Base-by-base conservation (phyloP, 2,113 vertebrate genomes). In the Sander vitreus region DNA sequence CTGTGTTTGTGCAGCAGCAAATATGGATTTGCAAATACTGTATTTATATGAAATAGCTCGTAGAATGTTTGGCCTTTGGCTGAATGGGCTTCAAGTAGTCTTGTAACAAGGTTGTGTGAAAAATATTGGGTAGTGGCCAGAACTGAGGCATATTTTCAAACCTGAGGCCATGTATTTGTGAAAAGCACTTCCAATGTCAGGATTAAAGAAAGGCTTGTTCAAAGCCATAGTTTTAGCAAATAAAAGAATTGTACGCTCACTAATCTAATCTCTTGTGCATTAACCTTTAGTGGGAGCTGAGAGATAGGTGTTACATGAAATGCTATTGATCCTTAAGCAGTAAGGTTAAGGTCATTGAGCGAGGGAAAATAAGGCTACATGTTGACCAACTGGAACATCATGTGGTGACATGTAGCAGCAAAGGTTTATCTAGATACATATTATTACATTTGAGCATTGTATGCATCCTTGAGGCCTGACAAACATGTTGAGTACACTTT, bases 341-440 rank as follows among this genome's bases (percentile, higher is more conserved):
- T 90, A 92, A 86, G 89, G 91, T 87, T 88, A 88, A 89, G 89
- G 73, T 69, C 73, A 81, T 45, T 71, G 67, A 80, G 63, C 25
- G 15, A 36, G 27, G 21, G 36, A 58, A 73, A 75, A 82, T 58
- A 75, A 63, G 27, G 51, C 83, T 73, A n/a, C 55, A 74, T 51
- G 60, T 80, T 85, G 58, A 13, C 0, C 11, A 68, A 4, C 8
- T 59, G 51, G 21, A 59, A n/a, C 50, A 62, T 74, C 15, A 55
- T 5, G 27, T 23, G 54, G 62, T 25, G 23, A 72, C 36, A 54
- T 47, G 48, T 25, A 0, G 54, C 70, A 39, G 45, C 14, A 47
- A 0, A 45, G 12, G 13, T 30, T 76, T 33, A 48, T 78, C 7
- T 81, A 30, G 23, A 59, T 25, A 0, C 45, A 16, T 19, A 30